Evolutionary conservation across 2,797 vertebrate genomes (phyloP).

Genomic region (Sciurus vulgaris): DNA sequence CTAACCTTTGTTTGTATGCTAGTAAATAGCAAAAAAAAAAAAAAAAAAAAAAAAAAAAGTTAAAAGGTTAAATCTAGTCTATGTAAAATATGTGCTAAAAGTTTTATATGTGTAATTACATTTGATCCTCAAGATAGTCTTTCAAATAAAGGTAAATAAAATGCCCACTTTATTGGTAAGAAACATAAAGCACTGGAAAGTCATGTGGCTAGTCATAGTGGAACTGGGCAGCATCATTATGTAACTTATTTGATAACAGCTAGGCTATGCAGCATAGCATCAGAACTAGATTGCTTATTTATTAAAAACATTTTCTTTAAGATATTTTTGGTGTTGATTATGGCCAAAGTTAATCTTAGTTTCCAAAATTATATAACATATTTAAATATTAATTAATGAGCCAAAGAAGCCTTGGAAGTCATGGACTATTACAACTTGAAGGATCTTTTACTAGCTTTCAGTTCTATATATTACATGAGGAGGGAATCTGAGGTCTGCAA

Average conservation of each 20-base stretch:
- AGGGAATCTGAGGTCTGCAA: background rate
- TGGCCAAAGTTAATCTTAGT: background rate
- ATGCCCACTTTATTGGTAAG: background rate
- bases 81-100: background rate
- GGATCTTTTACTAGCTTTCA: background rate
- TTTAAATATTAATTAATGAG: slow-evolving; percentile 27
- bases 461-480: background rate
- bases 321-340: background rate
- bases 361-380: background rate
- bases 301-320: background rate
- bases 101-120: background rate
- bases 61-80: background rate
- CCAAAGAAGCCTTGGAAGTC: background rate
- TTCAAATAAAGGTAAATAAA: background rate
- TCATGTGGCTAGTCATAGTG: background rate
- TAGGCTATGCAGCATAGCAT: background rate
- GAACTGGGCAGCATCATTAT: background rate
- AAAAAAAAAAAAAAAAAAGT: background rate
- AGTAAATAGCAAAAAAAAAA: background rate
- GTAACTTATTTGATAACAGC: too few species aligned
- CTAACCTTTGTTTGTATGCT: background rate
- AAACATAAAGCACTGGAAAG: background rate
- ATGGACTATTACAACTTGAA: background rate
- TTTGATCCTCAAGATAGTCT: background rate
- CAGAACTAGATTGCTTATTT: background rate